Base-by-base conservation (phyloP, 92 coral and sea anemone genomes). In the Porites divaricata region DNA sequence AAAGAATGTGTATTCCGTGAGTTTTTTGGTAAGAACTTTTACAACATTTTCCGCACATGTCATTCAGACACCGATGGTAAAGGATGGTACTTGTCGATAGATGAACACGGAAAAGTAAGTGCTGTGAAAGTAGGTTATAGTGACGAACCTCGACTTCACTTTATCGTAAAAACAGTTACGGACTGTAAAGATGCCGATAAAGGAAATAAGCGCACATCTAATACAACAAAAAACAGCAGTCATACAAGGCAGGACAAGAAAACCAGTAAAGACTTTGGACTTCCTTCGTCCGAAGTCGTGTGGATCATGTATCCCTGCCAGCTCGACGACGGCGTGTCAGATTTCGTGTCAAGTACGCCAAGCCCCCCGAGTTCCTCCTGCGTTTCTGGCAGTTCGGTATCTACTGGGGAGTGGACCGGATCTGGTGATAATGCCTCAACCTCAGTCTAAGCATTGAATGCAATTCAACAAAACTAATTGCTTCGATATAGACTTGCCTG, bases 1-100 rank as follows among this genome's bases (percentile, higher is more conserved):
- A 97, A 95, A 57, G 99, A 97, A 84, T 97, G 99, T 68, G 99
- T 95, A 8, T 93, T 97, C 71, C 93, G 95, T 35, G 99, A 97
- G 76, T 91, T 94, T 75, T 87, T 95, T 11, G 96, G 97, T 23
- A 89, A 90, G 77, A 95, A 97, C 73, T 97, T 97, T 75, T 91
- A 74, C 90, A 95, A 89, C 68, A 84, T 91, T 22, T 89, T 92
- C 75, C 98, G 98, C 64, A 97, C 99, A 2, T 97, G 99, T 67
- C 98, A 97, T 62, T 85, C 93, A 57, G 96, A 97, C 73, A 80
- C 80, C 1, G 89, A 93, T 21, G 98, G 98, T 14, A 91, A 86
- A 19, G 98, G 97, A 23, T 97, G 99, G 99, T 92, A 97, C 78
- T 84, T 97, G 50, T 91, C 95, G 50, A 88, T 97, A 51, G 90